phyloP scores from a whole-genome alignment of 2,113 vertebrate genomes.

The Hypocryptadius cinnamomeus region DNA sequence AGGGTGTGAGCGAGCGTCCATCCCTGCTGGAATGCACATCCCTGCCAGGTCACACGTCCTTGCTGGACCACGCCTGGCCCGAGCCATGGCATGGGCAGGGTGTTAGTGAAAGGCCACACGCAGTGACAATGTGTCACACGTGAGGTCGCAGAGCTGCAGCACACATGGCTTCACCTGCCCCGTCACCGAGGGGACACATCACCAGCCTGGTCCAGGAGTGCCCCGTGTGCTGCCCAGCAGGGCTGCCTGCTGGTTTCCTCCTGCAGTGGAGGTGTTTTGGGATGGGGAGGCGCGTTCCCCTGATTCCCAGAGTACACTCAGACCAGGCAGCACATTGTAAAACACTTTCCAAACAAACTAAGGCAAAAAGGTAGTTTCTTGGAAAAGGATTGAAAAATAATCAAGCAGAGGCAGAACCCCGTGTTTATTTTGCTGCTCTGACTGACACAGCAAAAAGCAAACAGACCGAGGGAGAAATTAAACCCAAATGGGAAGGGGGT shows the following conservation, averaged over 20 bases:
- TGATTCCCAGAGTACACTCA: neutral
- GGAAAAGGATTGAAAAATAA: slow-evolving; percentile 38
- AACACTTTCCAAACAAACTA: slow-evolving; percentile 33
- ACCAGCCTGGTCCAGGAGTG: fast-evolving
- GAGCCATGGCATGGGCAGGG: neutral
- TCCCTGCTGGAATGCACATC: neutral
- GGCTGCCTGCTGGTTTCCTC: neutral
- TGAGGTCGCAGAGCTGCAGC: neutral
- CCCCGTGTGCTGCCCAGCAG: fast-evolving
- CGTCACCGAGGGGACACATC: fast-evolving
- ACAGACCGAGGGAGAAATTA: neutral
- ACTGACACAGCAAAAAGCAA: slow-evolving; percentile 54
- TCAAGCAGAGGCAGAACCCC: neutral
- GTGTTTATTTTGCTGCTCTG: slow-evolving; percentile 55
- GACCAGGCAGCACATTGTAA: neutral
- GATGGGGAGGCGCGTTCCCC: fast-evolving
- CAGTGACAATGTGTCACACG: fast-evolving
- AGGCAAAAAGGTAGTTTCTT: slow-evolving; percentile 38
- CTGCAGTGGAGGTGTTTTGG: neutral
- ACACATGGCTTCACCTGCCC: neutral
- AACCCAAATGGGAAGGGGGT: slow-evolving; percentile 14
- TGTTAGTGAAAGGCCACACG: fast-evolving
- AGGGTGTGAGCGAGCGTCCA: fast-evolving
- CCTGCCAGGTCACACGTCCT: fast-evolving
- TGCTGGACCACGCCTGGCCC: neutral